Evolutionary conservation across 2,888 invertebrate species (phyloP).

Genomic region (Tupiocoris notatus): DNA sequence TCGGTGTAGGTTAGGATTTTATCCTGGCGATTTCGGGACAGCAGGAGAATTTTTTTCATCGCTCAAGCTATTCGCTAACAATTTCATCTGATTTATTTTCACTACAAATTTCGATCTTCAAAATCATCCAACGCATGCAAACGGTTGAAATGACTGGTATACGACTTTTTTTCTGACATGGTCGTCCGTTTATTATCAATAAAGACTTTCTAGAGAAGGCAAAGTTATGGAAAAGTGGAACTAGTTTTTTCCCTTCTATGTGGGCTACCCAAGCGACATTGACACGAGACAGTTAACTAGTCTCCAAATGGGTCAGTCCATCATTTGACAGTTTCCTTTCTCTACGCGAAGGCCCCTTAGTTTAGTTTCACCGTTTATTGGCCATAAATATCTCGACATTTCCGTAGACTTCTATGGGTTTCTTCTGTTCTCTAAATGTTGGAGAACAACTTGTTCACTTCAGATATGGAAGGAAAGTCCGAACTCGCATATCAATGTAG

Average conservation of each 20-base stretch:
- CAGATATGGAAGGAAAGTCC: no score
- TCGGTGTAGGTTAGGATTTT: no score
- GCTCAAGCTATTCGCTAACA: not conserved
- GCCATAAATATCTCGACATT: conserved; percentile 15
- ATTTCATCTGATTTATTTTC: not conserved
- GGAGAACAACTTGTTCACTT: no score
- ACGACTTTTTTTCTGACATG: not conserved
- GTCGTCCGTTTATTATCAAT: not conserved
- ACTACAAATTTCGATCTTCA: conserved; percentile 1
- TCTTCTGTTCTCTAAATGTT: no score
- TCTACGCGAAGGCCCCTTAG: not conserved
- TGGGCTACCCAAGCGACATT: not conserved
- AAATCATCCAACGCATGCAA: no score
- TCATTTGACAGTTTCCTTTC: not conserved
- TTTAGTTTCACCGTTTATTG: conserved; percentile 20
- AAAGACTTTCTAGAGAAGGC: not conserved
- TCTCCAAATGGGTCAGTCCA: not conserved
- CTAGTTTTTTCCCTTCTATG: no score
- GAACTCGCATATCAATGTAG: no score
- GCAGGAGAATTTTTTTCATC: not conserved
- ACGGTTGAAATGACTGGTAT: no score
- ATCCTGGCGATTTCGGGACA: no score
- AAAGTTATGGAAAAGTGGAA: no score
- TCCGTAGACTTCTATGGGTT: no score
- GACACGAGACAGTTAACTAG: not conserved